A percentile compares a stretch with the other conserved stretches of the same genome.
phyloP scores from a whole-genome alignment of 2,888 invertebrate genomes.

The Scaptomyza cyrtandrae region DNA sequence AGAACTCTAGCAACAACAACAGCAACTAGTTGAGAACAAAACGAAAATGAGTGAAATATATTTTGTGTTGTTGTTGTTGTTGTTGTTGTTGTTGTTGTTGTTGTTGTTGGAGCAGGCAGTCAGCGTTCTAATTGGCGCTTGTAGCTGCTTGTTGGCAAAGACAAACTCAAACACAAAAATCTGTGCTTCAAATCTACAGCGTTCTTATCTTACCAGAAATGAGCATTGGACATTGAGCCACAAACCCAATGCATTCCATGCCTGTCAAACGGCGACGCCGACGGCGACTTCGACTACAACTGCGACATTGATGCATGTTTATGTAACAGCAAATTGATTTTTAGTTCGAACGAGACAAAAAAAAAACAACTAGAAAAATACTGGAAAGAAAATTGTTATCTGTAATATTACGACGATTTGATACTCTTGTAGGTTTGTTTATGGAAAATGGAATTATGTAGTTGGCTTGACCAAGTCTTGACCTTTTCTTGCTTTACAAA shows the following conservation, averaged over 20 bases:
- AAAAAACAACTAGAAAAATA: background rate
- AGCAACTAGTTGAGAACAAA: slow-evolving; percentile 30
- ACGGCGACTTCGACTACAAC: slow-evolving; percentile 52
- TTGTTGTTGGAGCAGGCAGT: slow-evolving; percentile 10
- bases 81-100: background rate
- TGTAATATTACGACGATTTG: background rate
- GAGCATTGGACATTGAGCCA: slow-evolving; percentile 56
- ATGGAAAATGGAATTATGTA: background rate
- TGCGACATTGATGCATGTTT: slow-evolving; percentile 77
- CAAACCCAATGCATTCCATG: slow-evolving; percentile 57
- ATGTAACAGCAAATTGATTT: slow-evolving; percentile 75
- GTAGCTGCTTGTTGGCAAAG: slow-evolving; percentile 57
- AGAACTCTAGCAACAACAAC: slow-evolving; percentile 20
- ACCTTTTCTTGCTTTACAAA: too few relatives aligned
- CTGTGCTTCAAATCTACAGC: slow-evolving; percentile 69
- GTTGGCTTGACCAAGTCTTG: too few relatives aligned
- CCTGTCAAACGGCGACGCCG: slow-evolving; percentile 41
- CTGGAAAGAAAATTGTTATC: background rate
- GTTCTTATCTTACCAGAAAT: slow-evolving; percentile 73
- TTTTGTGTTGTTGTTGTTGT: slow-evolving; percentile 20
- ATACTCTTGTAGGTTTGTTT: background rate
- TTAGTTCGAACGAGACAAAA: slow-evolving; percentile 21
- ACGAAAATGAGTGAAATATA: slow-evolving; percentile 60
- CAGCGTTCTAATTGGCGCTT: slow-evolving; percentile 76
- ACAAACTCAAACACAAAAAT: slow-evolving; percentile 37